Evolutionary conservation across 2,113 vertebrate species (phyloP).

Genomic region (Sander lucioperca): DNA sequence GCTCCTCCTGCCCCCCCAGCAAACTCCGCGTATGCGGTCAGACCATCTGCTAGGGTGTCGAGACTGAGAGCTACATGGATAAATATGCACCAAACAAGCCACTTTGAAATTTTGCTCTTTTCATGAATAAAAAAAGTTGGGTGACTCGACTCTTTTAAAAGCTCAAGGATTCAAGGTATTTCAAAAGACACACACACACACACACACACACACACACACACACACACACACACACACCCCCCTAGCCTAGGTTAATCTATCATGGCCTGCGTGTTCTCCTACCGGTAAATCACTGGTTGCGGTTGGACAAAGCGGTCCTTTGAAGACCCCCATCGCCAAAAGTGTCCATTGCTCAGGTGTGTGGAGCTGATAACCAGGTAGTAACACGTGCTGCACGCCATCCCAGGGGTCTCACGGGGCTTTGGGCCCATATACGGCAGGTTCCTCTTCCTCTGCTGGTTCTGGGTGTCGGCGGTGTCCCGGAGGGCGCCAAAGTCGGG

Average conservation of each 20-base stretch:
- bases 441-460: conserved; percentile 15
- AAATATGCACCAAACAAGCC: conserved; percentile 6
- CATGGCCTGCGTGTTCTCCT: conserved; percentile 80
- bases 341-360: conserved; percentile 98
- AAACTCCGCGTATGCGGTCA: too few relatives aligned
- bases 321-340: conserved; percentile 97
- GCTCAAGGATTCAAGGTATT: not conserved
- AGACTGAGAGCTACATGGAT: too few relatives aligned
- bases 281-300: conserved; percentile 90
- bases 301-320: conserved; percentile 93
- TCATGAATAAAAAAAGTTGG: too few relatives aligned
- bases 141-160: not conserved
- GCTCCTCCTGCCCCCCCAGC: too few relatives aligned
- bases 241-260: too few relatives aligned
- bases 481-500: conserved; percentile 15
- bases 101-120: too few relatives aligned
- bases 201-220: conserved; percentile 4
- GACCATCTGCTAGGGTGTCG: too few relatives aligned
- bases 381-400: conserved; percentile 97
- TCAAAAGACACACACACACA: not conserved
- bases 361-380: conserved; percentile 99
- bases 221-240: conserved; percentile 20
- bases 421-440: conserved; percentile 70
- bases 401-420: conserved; percentile 76
- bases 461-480: conserved; percentile 14